Base-by-base conservation (phyloP, 2,797 vertebrate genomes). In the Poeciliopsis presidionis region DNA sequence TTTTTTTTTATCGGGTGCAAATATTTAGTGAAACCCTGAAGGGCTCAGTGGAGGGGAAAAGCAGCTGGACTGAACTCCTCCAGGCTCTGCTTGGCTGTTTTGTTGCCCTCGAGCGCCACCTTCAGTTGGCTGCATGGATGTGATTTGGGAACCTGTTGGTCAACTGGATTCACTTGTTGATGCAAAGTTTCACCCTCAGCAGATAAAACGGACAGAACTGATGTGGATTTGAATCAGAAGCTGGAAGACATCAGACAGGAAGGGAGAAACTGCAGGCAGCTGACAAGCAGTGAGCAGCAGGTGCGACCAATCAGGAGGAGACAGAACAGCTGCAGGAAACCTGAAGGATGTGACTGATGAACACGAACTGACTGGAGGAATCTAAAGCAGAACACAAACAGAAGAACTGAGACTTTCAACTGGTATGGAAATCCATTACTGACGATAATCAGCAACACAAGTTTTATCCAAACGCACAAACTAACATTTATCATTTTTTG, bases 61-160 rank as follows among this genome's bases (percentile, higher is more conserved):
- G 12, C 0, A 36, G 28, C 82, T 81, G 80, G 41, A 77, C 33
- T 14, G 55, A 39, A 63, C 84, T 20, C 18, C 77, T 69, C 51
- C 18, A 1, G 6, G 11, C 13, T 41, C 33, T 1, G 20, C 2
- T 45, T 1, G 36, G 63, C 16, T 49, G 7, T 36, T 33, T 30
- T 4, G 7, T 49, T 53, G 86, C 12, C n/a, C 76, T 14, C 1
- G 71, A 20, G 88, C 91, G 90, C 91, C 91, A 83, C 90, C 91
- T 92, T 86, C 70, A 55, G 20, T 2, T 25, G 79, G 1, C 20
- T 25, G 63, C 73, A 1, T 47, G 3, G 0, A 0, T 2, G 6
- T 18, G 2, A 3, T 16, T 3, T 5, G 3, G 4, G 46, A 63
- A 76, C 74, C 49, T 70, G 74, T 33, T 71, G 81, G 33, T 43